These are phyloP conservation scores for Xanthorhoe spadicearia DNA, from an alignment of 2,888 invertebrate genomes.

Conservation along the genomic window DNA sequence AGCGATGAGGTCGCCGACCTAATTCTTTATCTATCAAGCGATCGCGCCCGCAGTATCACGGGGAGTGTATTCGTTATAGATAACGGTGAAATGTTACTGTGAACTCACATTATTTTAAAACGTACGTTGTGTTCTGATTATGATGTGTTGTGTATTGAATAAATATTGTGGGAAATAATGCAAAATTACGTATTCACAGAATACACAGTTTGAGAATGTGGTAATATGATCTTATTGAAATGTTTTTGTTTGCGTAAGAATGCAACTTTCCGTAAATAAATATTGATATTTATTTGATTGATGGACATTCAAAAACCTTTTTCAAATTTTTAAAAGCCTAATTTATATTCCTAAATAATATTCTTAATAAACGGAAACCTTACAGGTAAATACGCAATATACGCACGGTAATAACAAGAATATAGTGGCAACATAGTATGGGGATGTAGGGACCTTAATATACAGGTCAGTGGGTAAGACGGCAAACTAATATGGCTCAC, in stretches of 20 bases:
- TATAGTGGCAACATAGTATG: constrained; percentile 51
- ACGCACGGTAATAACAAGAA: constrained; percentile 55
- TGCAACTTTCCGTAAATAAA: no score
- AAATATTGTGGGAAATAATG: neutral
- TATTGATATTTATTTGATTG: no score
- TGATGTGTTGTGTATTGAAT: neutral
- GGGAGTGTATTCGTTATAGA: constrained; percentile 86
- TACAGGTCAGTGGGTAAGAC: constrained; percentile 66
- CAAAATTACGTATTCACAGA: neutral
- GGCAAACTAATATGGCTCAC: constrained; percentile 66
- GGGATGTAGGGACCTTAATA: constrained; percentile 66
- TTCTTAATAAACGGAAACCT: constrained; percentile 3
- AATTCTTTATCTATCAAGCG: constrained; percentile 95
- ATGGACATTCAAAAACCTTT: no score
- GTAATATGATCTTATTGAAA: no score
- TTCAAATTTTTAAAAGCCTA: no score
- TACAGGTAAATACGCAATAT: constrained; percentile 12
- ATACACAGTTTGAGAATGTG: no score
- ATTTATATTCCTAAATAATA: neutral
- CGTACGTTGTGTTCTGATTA: neutral
- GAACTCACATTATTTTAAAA: constrained; percentile 31
- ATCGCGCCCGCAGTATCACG: constrained; percentile 94
- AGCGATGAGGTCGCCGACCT: constrained; percentile 94
- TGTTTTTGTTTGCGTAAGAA: no score
- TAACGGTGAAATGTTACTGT: constrained; percentile 75